These are phyloP conservation scores for Machimus atricapillus DNA, from an alignment of 2,888 invertebrate species.

Conservation along the genomic window DNA sequence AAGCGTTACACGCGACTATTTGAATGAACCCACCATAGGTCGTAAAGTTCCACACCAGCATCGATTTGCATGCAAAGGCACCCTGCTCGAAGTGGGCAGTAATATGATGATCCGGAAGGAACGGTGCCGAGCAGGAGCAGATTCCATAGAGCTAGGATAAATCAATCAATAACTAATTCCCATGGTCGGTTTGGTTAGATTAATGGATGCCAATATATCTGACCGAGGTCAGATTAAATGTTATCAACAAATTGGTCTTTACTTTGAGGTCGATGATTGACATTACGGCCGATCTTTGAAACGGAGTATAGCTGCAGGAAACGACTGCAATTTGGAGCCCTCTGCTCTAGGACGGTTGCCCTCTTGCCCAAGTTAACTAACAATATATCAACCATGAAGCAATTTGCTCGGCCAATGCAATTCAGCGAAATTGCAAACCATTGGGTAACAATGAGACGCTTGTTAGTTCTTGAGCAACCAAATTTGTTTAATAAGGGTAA, in stretches of 20 bases:
- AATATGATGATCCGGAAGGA: not conserved
- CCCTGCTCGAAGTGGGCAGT: not conserved
- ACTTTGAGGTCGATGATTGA: conserved; percentile 35
- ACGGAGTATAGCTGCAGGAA: not conserved
- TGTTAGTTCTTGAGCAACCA: not conserved
- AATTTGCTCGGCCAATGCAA: not conserved
- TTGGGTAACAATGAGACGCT: not conserved
- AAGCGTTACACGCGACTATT: conserved; percentile 22
- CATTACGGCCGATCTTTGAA: conserved; percentile 9
- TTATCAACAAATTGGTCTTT: conserved; percentile 29
- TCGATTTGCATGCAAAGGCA: conserved; percentile 1
- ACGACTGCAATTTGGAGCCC: not conserved
- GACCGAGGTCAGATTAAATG: conserved; percentile 43
- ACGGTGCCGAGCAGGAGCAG: not conserved
- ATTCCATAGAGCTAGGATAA: conserved; percentile 47
- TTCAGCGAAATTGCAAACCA: not conserved
- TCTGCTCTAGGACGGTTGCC: not conserved
- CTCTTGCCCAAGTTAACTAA: not conserved
- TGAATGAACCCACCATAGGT: not conserved
- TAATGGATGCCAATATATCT: conserved; percentile 50
- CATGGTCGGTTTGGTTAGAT: conserved; percentile 50
- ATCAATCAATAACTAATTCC: conserved; percentile 52
- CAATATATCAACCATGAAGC: not conserved
- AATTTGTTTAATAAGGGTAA: not conserved
- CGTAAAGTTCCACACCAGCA: conserved; percentile 11